These are phyloP conservation scores for Ips typographus DNA, from an alignment of 1,140 invertebrate genomes.

Conservation along the genomic window DNA sequence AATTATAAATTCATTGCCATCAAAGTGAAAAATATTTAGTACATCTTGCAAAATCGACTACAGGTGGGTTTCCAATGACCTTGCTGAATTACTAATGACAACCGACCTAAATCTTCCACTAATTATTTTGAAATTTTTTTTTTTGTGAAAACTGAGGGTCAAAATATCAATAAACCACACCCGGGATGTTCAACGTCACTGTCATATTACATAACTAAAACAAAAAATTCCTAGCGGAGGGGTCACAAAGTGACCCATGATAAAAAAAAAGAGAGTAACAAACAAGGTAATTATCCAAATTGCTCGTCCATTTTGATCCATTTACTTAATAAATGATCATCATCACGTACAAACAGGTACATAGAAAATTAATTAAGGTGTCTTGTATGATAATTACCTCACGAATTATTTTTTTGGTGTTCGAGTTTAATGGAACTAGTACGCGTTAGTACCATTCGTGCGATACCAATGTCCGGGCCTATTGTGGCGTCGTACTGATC, in stretches of 20 bases:
- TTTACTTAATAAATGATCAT: constrained; percentile 14
- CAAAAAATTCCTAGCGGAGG: no score
- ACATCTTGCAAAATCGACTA: not conserved
- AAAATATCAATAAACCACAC: no score
- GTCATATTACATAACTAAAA: no score
- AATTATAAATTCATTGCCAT: no score
- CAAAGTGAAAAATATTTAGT: no score
- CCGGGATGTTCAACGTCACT: no score
- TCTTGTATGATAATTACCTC: constrained; percentile 13
- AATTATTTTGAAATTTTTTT: not conserved
- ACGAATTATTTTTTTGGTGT: constrained; percentile 15
- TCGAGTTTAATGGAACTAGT: no score
- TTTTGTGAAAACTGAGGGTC: no score
- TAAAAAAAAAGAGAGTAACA: not conserved
- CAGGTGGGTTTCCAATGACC: not conserved
- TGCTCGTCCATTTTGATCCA: constrained; percentile 10
- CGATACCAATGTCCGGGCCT: no score
- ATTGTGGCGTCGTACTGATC: no score
- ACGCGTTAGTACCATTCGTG: no score
- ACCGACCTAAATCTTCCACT: constrained; percentile 5
- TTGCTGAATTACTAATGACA: constrained; percentile 2
- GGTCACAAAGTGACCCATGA: no score
- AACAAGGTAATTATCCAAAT: constrained; percentile 22
- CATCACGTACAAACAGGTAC: constrained; percentile 18
- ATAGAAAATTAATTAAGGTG: constrained; percentile 24